phyloP scores from a whole-genome alignment of 2,113 vertebrate species.

The Hydropotes inermis region DNA sequence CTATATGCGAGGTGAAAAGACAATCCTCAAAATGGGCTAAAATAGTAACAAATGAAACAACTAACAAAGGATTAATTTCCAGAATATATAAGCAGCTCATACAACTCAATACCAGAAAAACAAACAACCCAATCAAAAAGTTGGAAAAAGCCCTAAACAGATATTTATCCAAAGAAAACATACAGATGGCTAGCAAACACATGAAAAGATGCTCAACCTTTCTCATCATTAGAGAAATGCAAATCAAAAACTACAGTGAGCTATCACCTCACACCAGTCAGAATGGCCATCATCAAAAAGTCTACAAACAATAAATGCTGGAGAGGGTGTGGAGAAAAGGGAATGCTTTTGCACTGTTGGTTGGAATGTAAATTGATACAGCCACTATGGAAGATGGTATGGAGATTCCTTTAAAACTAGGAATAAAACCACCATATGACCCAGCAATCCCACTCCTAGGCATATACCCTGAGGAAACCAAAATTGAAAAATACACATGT shows the following conservation, averaged over 20 bases:
- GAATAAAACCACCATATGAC: neutral
- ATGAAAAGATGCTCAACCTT: neutral
- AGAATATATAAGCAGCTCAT: neutral
- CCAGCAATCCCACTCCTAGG: neutral
- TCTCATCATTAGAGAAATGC: neutral
- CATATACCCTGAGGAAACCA: neutral
- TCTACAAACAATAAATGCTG: neutral
- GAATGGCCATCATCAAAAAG: neutral
- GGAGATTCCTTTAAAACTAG: neutral
- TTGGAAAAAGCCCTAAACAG: neutral
- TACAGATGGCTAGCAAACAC: neutral
- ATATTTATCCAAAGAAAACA: neutral
- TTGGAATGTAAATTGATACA: neutral
- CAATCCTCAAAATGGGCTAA: neutral
- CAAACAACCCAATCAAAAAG: neutral
- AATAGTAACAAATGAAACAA: neutral
- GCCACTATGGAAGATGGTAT: neutral
- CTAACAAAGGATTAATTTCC: neutral
- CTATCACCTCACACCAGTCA: neutral
- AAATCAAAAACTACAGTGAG: neutral
- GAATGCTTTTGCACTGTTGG: neutral
- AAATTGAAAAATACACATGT: neutral
- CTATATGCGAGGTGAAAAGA: neutral
- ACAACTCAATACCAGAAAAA: neutral
- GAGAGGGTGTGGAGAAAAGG: neutral